Evolutionary conservation across 2,888 invertebrate genomes (phyloP).

Genomic region (Dusona sp.): DNA sequence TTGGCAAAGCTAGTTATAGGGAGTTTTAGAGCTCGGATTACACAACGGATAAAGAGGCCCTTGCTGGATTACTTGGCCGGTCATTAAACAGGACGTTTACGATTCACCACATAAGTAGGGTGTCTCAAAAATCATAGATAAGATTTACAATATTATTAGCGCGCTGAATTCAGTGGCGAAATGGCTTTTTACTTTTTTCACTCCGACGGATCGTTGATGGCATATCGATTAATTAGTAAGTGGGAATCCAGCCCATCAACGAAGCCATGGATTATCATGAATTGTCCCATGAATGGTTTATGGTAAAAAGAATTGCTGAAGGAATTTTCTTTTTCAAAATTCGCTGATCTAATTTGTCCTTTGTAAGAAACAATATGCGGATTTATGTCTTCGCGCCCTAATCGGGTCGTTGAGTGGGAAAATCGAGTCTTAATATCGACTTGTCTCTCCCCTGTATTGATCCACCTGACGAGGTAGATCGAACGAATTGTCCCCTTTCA

Average conservation of each 20-base stretch:
- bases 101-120: slow-evolving; percentile 40
- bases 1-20: slow-evolving; percentile 15
- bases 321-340: not conserved
- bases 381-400: too few relatives aligned
- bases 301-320: not conserved
- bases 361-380: too few relatives aligned
- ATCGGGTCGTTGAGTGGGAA: too few relatives aligned
- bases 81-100: slow-evolving; percentile 78
- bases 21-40: slow-evolving; percentile 70
- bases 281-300: not conserved
- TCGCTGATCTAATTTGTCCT: not conserved
- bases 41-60: slow-evolving; percentile 68
- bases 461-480: too few relatives aligned
- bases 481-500: too few relatives aligned
- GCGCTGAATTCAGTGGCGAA: not conserved
- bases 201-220: not conserved
- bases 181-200: not conserved
- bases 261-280: too few relatives aligned
- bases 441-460: too few relatives aligned
- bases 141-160: not conserved
- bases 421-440: too few relatives aligned
- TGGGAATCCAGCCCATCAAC: not conserved
- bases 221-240: not conserved
- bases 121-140: not conserved
- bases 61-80: slow-evolving; percentile 74